A percentile compares a stretch with the other conserved stretches of the same genome.
These are phyloP conservation scores for Mycetomoellerius zeteki DNA, from an alignment of 1,140 invertebrate genomes.

Conservation along the genomic window DNA sequence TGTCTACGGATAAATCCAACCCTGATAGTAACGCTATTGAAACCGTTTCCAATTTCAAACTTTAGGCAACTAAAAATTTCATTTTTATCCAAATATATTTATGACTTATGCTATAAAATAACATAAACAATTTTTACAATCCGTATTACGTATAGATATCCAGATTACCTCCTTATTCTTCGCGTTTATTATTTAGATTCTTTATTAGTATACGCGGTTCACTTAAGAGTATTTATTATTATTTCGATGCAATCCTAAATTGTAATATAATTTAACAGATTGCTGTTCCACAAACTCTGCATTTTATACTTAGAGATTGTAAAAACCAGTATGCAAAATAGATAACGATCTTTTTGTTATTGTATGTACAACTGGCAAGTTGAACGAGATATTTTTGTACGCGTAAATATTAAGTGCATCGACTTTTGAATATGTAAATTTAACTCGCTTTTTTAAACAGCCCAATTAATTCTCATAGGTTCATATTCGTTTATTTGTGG, in stretches of 20 bases:
- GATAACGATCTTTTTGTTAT: constrained; percentile 54
- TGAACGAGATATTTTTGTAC: constrained; percentile 25
- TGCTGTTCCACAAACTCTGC: not conserved
- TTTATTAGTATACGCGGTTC: constrained; percentile 1
- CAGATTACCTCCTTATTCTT: not conserved
- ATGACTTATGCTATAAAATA: not conserved
- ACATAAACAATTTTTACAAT: constrained; percentile 32
- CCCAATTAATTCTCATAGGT: not conserved
- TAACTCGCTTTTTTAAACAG: not conserved
- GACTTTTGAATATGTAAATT: constrained; percentile 17
- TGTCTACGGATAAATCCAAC: constrained; percentile 9
- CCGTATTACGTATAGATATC: constrained; percentile 40
- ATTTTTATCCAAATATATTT: constrained; percentile 30
- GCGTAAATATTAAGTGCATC: constrained; percentile 21
- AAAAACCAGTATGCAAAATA: constrained; percentile 66
- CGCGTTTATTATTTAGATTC: constrained; percentile 28
- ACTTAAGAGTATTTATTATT: constrained; percentile 36
- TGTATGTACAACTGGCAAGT: constrained; percentile 66
- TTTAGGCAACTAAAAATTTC: constrained; percentile 47
- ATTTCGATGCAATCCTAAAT: constrained; percentile 55
- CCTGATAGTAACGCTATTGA: constrained; percentile 26
- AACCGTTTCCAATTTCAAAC: constrained; percentile 25
- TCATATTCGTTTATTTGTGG: not conserved
- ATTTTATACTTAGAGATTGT: constrained; percentile 33
- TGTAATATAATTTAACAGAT: constrained; percentile 44